Base-by-base conservation (phyloP, 2,113 vertebrate species). In the Ptilorrhoa leucosticta region DNA sequence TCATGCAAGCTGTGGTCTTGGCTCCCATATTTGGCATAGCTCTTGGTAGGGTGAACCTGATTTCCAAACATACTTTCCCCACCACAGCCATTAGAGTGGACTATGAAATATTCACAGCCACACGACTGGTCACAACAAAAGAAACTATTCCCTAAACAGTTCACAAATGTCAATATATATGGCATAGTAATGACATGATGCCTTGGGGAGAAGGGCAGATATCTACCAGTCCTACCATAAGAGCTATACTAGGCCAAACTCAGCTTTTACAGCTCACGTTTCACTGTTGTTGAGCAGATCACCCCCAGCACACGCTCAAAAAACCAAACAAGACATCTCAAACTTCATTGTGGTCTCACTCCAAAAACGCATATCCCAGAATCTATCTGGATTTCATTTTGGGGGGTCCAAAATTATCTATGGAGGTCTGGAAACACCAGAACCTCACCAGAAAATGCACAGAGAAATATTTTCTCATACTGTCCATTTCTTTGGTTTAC, bases 381-480 rank as follows among this genome's bases (percentile, higher is more conserved):
- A 48, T 23, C 50, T 69, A 65, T 22, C 39, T 64, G 50, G 35
- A 78, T 83, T 91, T 70, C 17, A 45, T 83, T 71, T 87, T 72
- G 42, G 0, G 23, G 60, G 9, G 44, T 83, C n/a, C 73, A 72
- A 93, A 89, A 92, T 83, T 72, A 81, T 33, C 78, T 89, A 20
- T 44, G 77, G 82, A 97, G 44, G 24, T 76, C 94, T 93, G 66
- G 70, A 92, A 93, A 93, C 28, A 77, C 33, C 42, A 83, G 37
- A 77, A 77, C 18, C 23, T 77, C 45, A 89, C 2, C 50, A 89
- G 40, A 95, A 88, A 86, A 45, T 84, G 72, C 44, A 91, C 13
- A 56, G 63, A 90, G 64, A 96, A 97, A 60, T 70, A 51, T 56
- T 44, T 92, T 96, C 92, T 93, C 57, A 77, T 30, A 81, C 15